Evolutionary conservation across 2,888 invertebrate species (phyloP), one percentile per base, ranked within the genome.

Genomic region (Petrolisthes manimaculis): DNA sequence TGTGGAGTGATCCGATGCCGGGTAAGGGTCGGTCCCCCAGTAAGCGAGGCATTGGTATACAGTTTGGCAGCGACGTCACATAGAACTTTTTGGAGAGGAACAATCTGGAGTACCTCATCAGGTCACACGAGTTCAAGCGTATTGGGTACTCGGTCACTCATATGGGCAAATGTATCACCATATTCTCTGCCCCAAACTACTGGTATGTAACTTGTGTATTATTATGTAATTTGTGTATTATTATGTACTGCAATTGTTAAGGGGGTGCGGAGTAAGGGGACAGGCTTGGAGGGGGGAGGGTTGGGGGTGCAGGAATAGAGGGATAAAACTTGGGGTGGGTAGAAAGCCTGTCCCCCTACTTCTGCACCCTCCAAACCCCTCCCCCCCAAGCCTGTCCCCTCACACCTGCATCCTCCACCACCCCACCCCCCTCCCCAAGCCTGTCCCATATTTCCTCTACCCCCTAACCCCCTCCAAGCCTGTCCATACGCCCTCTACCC

Each of bases 111-210:
- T 99, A 99, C 93, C 94, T 99, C 92, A 96, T 99, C 88, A 95
- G 99, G 89, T 90, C 90, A 0, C 99, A 99, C 93, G 99, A 99
- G 93, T 99, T 99, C 83, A 99, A 99, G 94, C 96, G 96, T 92
- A 96, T 97, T 87, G 99, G 99, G 0, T 99, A 98, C 93, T 99
- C 99, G 93, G 94, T 97, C 78, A 96, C 97, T 55, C 99, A 99
- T 93, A 95, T 97, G 92, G 98, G 97, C 69, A 97, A 97, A 93
- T 99, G 99, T 93, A 97, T 99, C 93, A 99, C 99, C 14, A 98
- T 99, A 81, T 99, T 99, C 95, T 99, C 99, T 0, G 99, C 99
- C 92, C 99, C 99, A 91, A 99, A 99, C 93, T 99, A 99, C 95
- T 99, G 99, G 98, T 98, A 93, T 93, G 94, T 86, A 53, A 61